phyloP scores from a whole-genome alignment of 1,140 invertebrate species.

The Formica selysi region DNA sequence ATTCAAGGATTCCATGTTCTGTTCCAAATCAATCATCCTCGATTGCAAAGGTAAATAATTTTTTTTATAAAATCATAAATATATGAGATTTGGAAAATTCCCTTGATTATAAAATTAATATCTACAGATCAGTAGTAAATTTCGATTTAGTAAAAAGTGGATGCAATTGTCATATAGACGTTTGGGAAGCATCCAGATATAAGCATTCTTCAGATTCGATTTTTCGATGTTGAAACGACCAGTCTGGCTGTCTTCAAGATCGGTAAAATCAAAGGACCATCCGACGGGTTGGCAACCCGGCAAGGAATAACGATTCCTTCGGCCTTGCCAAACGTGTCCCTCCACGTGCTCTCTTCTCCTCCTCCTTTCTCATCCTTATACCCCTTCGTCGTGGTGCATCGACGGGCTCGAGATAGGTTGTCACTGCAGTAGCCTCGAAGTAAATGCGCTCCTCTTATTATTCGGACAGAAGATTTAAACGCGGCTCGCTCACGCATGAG shows the following conservation, averaged over 20 bases:
- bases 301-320: slow-evolving; percentile 81
- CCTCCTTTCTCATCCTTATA: slow-evolving; percentile 30
- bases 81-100: slow-evolving; percentile 1
- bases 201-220: background rate
- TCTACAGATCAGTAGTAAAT: background rate
- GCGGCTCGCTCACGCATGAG: slow-evolving; percentile 78
- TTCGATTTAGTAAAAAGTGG: background rate
- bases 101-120: slow-evolving; percentile 2
- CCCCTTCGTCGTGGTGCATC: slow-evolving; percentile 48
- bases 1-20: background rate
- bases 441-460: slow-evolving; percentile 82
- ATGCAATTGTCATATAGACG: background rate
- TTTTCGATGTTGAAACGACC: slow-evolving; percentile 25
- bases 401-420: slow-evolving; percentile 77
- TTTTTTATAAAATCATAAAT: background rate
- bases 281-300: slow-evolving; percentile 64
- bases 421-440: slow-evolving; percentile 81
- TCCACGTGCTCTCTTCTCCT: slow-evolving; percentile 34
- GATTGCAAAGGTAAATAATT: background rate
- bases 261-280: slow-evolving; percentile 79
- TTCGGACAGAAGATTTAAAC: slow-evolving; percentile 83
- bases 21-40: background rate
- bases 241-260: slow-evolving; percentile 58
- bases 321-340: slow-evolving; percentile 81
- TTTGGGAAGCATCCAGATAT: background rate